These are phyloP conservation scores for Tupaia tana DNA, from an alignment of 2,113 vertebrate species.

Conservation along the genomic window DNA sequence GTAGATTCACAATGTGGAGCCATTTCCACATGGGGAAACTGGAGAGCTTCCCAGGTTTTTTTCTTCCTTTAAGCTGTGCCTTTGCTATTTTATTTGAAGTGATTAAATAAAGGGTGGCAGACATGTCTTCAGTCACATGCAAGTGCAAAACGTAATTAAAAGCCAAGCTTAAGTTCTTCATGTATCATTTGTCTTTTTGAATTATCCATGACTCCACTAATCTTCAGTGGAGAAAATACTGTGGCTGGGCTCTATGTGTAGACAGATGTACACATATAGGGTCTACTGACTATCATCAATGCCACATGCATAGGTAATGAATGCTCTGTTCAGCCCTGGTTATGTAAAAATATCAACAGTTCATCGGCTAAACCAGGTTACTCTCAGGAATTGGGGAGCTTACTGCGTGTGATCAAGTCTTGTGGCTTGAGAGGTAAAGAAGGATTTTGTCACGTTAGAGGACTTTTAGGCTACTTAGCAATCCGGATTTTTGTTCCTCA, in stretches of 20 bases:
- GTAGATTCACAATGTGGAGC: background rate
- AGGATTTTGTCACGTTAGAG: background rate
- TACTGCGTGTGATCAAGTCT: background rate
- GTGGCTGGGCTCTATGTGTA: background rate
- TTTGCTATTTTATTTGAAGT: background rate
- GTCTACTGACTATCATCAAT: background rate
- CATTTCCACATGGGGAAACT: background rate
- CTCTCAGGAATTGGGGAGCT: background rate
- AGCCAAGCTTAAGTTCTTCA: background rate
- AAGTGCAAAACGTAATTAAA: slow-evolving; percentile 7
- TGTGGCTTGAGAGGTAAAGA: background rate
- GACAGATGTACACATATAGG: background rate
- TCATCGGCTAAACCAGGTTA: background rate
- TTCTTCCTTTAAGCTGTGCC: background rate
- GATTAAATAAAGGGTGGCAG: background rate
- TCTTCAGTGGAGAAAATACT: background rate
- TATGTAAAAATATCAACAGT: background rate
- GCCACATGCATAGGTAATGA: rapidly evolving
- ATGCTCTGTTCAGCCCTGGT: background rate
- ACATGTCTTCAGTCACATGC: background rate
- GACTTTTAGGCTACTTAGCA: background rate
- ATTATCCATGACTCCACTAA: background rate
- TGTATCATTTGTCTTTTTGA: background rate
- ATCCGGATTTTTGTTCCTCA: background rate
- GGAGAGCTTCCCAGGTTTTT: background rate